Evolutionary conservation across 2,888 invertebrate species (phyloP).

Genomic region (Mantis religiosa): DNA sequence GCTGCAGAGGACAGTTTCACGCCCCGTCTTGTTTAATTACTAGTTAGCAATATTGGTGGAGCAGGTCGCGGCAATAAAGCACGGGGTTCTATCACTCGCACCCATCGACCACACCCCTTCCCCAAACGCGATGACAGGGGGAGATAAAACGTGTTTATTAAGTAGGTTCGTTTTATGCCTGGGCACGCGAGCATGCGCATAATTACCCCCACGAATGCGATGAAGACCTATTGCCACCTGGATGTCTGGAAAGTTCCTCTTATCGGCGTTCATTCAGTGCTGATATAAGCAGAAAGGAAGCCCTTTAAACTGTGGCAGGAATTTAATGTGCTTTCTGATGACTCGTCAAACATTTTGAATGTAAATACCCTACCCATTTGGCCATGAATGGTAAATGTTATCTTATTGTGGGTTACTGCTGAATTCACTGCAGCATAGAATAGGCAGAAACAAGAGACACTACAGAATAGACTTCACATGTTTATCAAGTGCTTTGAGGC

Average conservation of each 20-base stretch:
- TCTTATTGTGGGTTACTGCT: background rate
- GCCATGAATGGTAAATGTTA: background rate
- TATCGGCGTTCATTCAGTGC: background rate
- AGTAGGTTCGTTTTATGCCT: conserved; percentile 13
- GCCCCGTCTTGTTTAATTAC: background rate
- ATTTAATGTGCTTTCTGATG: background rate
- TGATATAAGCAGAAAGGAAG: background rate
- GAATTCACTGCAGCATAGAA: background rate
- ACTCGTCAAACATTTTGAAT: background rate
- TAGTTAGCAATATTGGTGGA: background rate
- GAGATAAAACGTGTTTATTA: conserved; percentile 15
- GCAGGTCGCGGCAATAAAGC: background rate
- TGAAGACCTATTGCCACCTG: background rate
- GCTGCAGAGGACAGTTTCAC: background rate
- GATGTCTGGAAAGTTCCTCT: background rate
- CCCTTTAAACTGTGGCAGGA: background rate
- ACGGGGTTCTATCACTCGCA: background rate
- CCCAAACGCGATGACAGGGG: conserved; percentile 3
- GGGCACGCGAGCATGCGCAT: background rate
- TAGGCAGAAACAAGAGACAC: background rate
- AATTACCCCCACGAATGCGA: background rate
- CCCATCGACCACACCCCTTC: background rate
- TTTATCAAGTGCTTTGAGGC: too few species aligned
- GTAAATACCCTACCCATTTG: background rate
- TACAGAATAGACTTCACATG: background rate